Percentiles rank a stretch among this genome's conserved stretches.
Conservation (phyloP, 2,888 invertebrate genomes). For the Bibio marci region DNA sequence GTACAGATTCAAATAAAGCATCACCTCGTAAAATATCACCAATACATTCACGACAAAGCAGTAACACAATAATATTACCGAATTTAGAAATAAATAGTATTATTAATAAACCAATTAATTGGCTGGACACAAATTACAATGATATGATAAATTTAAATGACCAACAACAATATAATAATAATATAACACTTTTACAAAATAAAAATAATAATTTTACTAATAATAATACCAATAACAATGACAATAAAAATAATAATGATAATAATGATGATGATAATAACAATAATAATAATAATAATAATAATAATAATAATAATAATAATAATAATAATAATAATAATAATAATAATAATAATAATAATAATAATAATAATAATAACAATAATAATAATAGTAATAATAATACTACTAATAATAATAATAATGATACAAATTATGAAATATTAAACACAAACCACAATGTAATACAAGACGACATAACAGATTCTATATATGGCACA, state of each 20-base stretch:
- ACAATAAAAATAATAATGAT: not conserved
- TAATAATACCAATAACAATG: slow-evolving; percentile 1
- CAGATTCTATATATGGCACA: slow-evolving; percentile 12
- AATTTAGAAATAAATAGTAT: no score
- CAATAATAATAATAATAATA: not conserved
- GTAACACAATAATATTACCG: slow-evolving; percentile 5
- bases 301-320: not conserved
- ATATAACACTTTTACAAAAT: not conserved
- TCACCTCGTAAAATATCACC: slow-evolving; percentile 11
- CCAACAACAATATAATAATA: not conserved
- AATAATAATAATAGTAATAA: not conserved
- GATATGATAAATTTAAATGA: slow-evolving; percentile 1
- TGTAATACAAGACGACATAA: slow-evolving; percentile 3
- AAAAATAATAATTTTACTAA: slow-evolving; percentile 3
- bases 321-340: not conserved
- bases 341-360: slow-evolving; percentile 1
- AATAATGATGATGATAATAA: not conserved
- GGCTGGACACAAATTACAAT: not conserved
- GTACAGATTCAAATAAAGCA: slow-evolving; percentile 10
- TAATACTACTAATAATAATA: not conserved
- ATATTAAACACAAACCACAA: not conserved
- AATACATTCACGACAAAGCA: slow-evolving; percentile 10
- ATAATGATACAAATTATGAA: slow-evolving; percentile 1
- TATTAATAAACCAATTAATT: no score
- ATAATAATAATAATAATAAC: not conserved